Base-by-base conservation (phyloP, 2,888 invertebrate genomes). In the Seira sanloemensis region DNA sequence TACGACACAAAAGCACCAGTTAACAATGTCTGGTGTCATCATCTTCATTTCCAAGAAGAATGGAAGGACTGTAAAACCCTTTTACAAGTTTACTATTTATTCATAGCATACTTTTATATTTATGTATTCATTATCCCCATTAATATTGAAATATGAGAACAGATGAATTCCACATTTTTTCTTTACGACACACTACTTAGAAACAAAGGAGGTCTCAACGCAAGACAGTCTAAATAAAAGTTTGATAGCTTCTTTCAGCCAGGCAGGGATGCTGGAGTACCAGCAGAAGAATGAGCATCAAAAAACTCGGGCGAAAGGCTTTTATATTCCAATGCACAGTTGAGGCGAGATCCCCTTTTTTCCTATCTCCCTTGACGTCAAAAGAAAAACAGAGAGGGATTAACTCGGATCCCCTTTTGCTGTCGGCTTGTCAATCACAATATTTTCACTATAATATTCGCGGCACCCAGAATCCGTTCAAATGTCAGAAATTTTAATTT, bases 401-500 rank as follows among this genome's bases (percentile, higher is more conserved):
- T 58, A n/a, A 16, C 58, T 18, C 18, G 58, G 58, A 58, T 58
- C 58, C 58, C n/a, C n/a, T 58, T 58, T 58, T 58, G 58, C 58
- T 58, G 58, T 58, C 37, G 37, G 37, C 37, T n/a, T 37, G 37
- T 37, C 58, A 58, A 18, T 58, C 58, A 58, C 18, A 58, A 58
- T 58, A 58, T 18, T 18, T 4, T 58, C 12, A 7, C 37, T 37
- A 12, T 37, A n/a, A n/a, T n/a, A n/a, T n/a, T n/a, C n/a, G n/a
- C n/a, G n/a, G n/a, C n/a, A n/a, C n/a, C n/a, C n/a, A n/a, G 37
- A 37, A 37, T 37, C 37, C n/a, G 80, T 74, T 68, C 66, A 80
- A 73, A 80, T 80, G 80, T 80, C 80, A 80, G n/a, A 68, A 50
- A 74, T 74, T 58, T 46, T 74, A 80, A 80, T 80, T 80, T 80